A percentile compares a stretch with the other conserved stretches of the same genome.
Evolutionary conservation across 2,113 vertebrate species (phyloP).

Genomic region (Lanius collurio): DNA sequence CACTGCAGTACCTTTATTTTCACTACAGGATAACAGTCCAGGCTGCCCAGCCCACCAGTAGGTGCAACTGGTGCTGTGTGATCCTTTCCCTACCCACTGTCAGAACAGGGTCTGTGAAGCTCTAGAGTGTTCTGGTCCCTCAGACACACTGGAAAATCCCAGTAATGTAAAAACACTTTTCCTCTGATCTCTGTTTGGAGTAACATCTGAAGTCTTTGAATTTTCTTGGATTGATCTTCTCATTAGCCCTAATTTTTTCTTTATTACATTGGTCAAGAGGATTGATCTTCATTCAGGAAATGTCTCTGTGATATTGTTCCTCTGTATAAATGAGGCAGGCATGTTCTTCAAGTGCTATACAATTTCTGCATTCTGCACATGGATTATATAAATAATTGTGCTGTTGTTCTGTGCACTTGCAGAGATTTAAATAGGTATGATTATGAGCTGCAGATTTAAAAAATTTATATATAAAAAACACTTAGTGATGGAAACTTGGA

Average conservation of each 20-base stretch:
- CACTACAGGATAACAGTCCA: background rate
- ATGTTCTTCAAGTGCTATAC: background rate
- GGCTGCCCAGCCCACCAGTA: background rate
- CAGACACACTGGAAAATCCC: background rate
- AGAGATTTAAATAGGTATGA: background rate
- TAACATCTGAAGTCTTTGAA: background rate
- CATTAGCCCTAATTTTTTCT: background rate
- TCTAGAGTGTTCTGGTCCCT: background rate
- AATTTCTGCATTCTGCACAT: background rate
- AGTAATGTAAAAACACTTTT: accelerated
- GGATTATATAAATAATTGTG: background rate
- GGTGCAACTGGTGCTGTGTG: background rate
- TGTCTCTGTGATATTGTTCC: background rate
- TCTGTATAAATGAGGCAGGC: background rate
- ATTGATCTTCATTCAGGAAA: background rate
- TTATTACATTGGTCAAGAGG: background rate
- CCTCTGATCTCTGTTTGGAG: background rate
- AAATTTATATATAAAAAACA: background rate
- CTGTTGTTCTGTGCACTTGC: background rate
- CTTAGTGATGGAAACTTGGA: background rate
- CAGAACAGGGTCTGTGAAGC: background rate
- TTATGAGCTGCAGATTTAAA: background rate
- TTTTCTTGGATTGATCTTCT: background rate
- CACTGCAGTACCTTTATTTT: background rate
- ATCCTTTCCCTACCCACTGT: background rate